Conservation (phyloP, 2,113 vertebrate genomes). For the Ctenodactylus gundi region DNA sequence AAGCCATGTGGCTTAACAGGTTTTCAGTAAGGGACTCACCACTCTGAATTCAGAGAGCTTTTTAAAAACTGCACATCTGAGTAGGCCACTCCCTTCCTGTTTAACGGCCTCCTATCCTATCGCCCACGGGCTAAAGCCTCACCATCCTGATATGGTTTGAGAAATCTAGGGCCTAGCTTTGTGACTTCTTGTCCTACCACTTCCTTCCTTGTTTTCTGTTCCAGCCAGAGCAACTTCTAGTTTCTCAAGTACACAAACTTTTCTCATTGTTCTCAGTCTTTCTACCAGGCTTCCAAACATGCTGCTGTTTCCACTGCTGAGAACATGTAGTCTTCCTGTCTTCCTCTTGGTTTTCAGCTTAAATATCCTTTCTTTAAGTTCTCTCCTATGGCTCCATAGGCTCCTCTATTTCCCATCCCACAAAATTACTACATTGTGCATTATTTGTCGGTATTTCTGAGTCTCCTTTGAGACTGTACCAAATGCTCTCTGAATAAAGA, state of each 20-base stretch:
- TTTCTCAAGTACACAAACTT: neutral
- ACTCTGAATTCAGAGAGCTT: neutral
- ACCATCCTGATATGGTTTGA: neutral
- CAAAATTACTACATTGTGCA: neutral
- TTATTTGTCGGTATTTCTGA: neutral
- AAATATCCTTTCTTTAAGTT: neutral
- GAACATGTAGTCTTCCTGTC: neutral
- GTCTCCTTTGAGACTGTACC: neutral
- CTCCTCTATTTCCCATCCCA: neutral
- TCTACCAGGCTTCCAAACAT: neutral
- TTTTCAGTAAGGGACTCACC: neutral
- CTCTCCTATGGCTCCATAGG: neutral
- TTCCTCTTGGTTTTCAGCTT: neutral
- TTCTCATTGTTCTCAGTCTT: too few species aligned
- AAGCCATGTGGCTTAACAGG: neutral
- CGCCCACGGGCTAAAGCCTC: neutral
- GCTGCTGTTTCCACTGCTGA: neutral
- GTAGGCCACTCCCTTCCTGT: neutral
- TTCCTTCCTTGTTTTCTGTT: constrained; percentile 24
- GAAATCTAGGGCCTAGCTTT: neutral
- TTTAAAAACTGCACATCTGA: neutral
- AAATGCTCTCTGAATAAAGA: neutral
- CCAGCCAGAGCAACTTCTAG: constrained; percentile 8
- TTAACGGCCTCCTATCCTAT: neutral
- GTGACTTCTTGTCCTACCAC: neutral